Percentiles rank a stretch among this genome's conserved stretches.
Conservation (phyloP, 2,888 invertebrate genomes). For the Aleiodes alternator region DNA sequence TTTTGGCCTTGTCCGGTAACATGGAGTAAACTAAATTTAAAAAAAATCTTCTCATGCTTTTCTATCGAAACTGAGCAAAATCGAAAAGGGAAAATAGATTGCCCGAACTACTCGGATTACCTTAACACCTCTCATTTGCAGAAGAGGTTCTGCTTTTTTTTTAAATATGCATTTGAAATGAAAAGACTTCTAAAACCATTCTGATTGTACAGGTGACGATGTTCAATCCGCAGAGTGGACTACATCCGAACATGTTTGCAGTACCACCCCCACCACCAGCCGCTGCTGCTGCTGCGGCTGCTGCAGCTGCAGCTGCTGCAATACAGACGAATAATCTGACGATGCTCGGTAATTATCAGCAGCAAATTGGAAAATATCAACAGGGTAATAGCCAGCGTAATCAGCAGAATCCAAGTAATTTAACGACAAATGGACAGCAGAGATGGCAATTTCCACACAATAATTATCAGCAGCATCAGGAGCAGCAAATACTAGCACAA, state of each 20-base stretch:
- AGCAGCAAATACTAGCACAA: constrained; percentile 70
- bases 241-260: constrained; percentile 71
- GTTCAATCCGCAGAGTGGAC: constrained; percentile 67
- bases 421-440: constrained; percentile 67
- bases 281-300: constrained; percentile 28
- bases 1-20: too few species aligned
- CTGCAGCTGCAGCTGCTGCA: constrained; percentile 51
- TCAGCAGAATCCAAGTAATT: constrained; percentile 50
- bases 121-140: too few species aligned
- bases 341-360: constrained; percentile 69
- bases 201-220: constrained; percentile 60
- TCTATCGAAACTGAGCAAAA: too few species aligned
- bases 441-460: constrained; percentile 70
- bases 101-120: too few species aligned
- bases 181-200: too few species aligned
- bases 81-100: too few species aligned
- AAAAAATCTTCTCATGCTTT: too few species aligned
- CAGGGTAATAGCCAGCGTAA: constrained; percentile 54
- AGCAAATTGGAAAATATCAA: constrained; percentile 67
- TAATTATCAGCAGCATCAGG: constrained; percentile 67
- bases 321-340: constrained; percentile 68
- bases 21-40: too few species aligned
- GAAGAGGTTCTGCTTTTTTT: too few species aligned
- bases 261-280: constrained; percentile 67
- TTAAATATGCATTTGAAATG: too few species aligned